Evolutionary conservation across 2,113 vertebrate species (phyloP), one percentile per base, ranked within the genome.

Genomic region (Percina caprodes): DNA sequence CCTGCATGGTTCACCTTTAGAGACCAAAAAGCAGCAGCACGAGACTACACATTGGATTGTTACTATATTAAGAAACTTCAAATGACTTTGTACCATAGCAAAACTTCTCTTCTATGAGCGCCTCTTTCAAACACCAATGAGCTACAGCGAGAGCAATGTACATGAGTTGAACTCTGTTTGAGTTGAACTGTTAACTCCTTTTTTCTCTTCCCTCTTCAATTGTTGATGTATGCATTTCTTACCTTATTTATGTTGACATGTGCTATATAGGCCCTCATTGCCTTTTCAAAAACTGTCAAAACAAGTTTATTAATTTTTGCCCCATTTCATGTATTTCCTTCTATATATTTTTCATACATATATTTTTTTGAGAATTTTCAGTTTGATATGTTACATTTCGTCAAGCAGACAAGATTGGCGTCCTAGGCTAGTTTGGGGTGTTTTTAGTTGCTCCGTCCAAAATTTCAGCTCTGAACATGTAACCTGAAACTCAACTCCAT

Each of bases 41-140:
- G 48, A 82, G 55, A 51, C 49, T 14, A 16, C 4, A 54, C 55
- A 59, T 35, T 18, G 59, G 26, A 79, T 21, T 55, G 16, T 26
- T 33, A 23, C 46, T 23, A 42, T 49, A 59, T 30, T 26, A 23
- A 68, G 49, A 55, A 75, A 67, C 69, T 42, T 49, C 12, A 52
- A 39, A 61, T 55, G 67, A 76, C 52, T 79, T 59, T 80, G 76
- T 72, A 69, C 30, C 49, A 46, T 39, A 69, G 46, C 45, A 14
- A 68, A 68, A 70, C 79, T 52, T 59, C 19, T 33, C 56, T 54
- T 52, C 58, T 18, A 55, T n/a, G 30, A 77, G 52, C 1, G 15
- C 19, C 58, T 67, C 46, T 54, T 78, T 59, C 7, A 65, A 60
- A 69, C 56, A 26, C 42, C 61, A 58, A 24, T 24, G 35, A 61